Conservation (phyloP, 2,797 vertebrate species). For the Valencia hispanica region DNA sequence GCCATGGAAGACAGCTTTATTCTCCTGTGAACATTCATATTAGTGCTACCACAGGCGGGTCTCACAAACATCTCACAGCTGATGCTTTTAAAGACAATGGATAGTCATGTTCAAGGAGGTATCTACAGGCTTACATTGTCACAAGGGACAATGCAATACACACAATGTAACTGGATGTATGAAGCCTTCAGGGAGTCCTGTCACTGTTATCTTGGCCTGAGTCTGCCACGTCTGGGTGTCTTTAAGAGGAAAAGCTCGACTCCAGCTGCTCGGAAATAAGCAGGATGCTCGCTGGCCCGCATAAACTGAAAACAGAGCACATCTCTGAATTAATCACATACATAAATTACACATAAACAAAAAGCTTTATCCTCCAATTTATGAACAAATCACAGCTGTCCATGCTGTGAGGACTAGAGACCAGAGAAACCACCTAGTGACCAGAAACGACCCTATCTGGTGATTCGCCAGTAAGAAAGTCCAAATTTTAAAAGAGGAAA, state of each 20-base stretch:
- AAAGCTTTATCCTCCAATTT: constrained; percentile 18
- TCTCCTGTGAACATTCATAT: constrained; percentile 65
- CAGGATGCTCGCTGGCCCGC: constrained; percentile 48
- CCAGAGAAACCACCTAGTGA: not conserved
- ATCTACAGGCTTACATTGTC: constrained; percentile 56
- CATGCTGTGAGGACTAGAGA: not conserved
- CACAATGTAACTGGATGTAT: constrained; percentile 67
- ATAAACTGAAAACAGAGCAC: constrained; percentile 53
- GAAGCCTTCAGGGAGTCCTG: constrained; percentile 66
- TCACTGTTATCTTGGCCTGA: constrained; percentile 65
- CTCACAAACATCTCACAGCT: constrained; percentile 75
- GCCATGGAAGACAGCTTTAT: constrained; percentile 73
- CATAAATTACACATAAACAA: constrained; percentile 40
- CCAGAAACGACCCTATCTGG: not conserved
- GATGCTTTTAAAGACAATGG: constrained; percentile 72
- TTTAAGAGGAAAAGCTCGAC: constrained; percentile 59
- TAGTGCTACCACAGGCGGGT: constrained; percentile 68
- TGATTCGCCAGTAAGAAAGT: not conserved
- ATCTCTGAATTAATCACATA: constrained; percentile 48
- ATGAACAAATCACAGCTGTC: constrained; percentile 31
- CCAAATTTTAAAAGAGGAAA: constrained; percentile 24
- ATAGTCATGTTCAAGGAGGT: constrained; percentile 62
- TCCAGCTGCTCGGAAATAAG: constrained; percentile 56
- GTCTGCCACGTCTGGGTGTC: constrained; percentile 43
- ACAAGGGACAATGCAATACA: constrained; percentile 65